Percentiles rank a stretch among this genome's conserved stretches.
These are phyloP conservation scores for Teleiodes luculella DNA, from an alignment of 2,888 invertebrate species.

Conservation along the genomic window DNA sequence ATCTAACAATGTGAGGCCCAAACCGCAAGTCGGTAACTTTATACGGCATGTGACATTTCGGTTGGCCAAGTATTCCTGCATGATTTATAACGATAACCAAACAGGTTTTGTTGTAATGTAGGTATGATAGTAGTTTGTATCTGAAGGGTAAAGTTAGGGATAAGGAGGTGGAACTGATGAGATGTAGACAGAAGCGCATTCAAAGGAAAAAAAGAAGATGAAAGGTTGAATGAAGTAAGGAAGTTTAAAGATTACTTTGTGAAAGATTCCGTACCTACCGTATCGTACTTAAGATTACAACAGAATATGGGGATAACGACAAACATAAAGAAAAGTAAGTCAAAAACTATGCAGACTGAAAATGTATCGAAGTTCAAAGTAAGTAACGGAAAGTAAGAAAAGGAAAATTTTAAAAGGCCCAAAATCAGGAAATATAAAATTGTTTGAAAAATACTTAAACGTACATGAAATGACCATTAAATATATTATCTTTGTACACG, in stretches of 20 bases:
- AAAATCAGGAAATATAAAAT: neutral
- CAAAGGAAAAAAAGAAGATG: no score
- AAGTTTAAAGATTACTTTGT: neutral
- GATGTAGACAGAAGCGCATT: neutral
- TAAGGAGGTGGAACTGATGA: neutral
- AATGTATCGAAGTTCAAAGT: no score
- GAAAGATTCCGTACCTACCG: neutral
- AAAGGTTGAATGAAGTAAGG: no score
- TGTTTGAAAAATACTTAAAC: constrained; percentile 4
- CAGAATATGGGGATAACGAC: no score
- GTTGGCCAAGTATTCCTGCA: constrained; percentile 32
- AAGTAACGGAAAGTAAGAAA: neutral
- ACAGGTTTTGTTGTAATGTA: constrained; percentile 24
- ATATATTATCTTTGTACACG: constrained; percentile 29
- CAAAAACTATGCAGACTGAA: no score
- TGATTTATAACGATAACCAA: constrained; percentile 30
- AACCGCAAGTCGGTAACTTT: constrained; percentile 17
- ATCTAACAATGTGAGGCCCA: constrained; percentile 4
- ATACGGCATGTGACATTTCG: constrained; percentile 46
- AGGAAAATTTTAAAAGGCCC: neutral
- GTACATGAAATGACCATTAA: constrained; percentile 5
- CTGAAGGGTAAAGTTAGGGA: neutral
- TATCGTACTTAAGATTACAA: no score
- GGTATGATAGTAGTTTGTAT: neutral
- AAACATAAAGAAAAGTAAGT: no score